A percentile compares a stretch with the other conserved stretches of the same genome.
phyloP scores from a whole-genome alignment of 2,797 vertebrate species.

The Acipenser transmontanus region DNA sequence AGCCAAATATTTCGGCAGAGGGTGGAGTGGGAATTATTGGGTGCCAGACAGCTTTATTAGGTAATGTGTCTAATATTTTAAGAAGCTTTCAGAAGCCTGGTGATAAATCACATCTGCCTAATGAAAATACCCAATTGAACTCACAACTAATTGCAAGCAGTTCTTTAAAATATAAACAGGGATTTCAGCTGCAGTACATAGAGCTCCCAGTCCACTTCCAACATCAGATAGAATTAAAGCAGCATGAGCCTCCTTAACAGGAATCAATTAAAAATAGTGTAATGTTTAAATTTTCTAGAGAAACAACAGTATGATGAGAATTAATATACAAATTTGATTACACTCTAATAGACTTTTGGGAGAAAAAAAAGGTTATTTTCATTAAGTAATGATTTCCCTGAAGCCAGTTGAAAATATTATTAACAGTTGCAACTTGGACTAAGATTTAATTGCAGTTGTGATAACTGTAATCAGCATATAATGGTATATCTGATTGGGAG shows the following conservation, averaged over 20 bases:
- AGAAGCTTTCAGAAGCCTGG: neutral
- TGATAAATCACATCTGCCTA: neutral
- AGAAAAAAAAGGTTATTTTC: neutral
- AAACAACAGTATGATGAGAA: neutral
- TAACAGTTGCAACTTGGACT: neutral
- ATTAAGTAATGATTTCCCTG: neutral
- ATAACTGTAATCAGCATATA: neutral
- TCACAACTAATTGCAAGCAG: neutral
- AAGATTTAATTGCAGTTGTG: neutral
- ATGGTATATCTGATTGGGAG: neutral
- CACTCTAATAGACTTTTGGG: neutral
- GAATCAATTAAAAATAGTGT: no score
- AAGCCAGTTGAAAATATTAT: neutral
- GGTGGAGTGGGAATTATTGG: no score
- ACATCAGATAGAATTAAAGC: no score
- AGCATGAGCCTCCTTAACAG: no score
- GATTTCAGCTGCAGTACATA: no score
- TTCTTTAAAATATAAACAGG: no score
- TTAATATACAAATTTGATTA: neutral
- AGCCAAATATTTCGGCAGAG: no score
- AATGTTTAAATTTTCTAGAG: neutral
- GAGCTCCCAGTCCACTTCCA: no score
- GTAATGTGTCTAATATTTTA: neutral
- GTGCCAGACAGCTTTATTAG: no score
- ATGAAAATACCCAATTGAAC: neutral